phyloP scores from a whole-genome alignment of 2,888 invertebrate species.

The Polyploca ridens region DNA sequence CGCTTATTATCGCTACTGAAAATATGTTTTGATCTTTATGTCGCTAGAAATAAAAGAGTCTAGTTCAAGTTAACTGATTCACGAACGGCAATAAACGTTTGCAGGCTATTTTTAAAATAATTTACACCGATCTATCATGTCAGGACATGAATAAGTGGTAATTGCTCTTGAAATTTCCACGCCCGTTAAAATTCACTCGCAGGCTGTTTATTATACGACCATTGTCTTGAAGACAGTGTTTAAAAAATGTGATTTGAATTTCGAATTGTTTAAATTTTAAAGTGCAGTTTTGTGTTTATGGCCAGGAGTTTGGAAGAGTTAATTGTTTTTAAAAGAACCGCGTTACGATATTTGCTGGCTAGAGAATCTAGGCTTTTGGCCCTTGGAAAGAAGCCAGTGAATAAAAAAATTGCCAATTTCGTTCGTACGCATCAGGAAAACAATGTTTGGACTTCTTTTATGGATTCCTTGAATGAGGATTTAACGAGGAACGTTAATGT shows the following conservation, averaged over 20 bases:
- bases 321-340: conserved; percentile 62
- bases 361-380: conserved; percentile 64
- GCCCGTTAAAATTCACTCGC: conserved; percentile 20
- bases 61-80: not conserved
- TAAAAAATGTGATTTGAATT: conserved; percentile 16
- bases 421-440: conserved; percentile 57
- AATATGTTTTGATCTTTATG: not conserved
- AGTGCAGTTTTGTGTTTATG: conserved; percentile 49
- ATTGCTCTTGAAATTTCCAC: conserved; percentile 61
- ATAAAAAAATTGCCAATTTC: conserved; percentile 69
- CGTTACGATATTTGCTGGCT: conserved; percentile 61
- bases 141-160: conserved; percentile 39
- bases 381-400: conserved; percentile 65
- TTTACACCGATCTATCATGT: conserved; percentile 41
- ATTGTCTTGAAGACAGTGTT: conserved; percentile 20
- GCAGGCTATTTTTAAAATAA: conserved; percentile 14
- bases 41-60: not conserved
- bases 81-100: not conserved
- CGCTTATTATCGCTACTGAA: not conserved
- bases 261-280: conserved; percentile 18
- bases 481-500: conserved; percentile 68
- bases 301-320: conserved; percentile 69
- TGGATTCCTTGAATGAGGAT: conserved; percentile 68
- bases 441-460: conserved; percentile 58
- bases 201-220: conserved; percentile 23